Evolutionary conservation across 1,140 invertebrate species (phyloP), one percentile per base, ranked within the genome.

Genomic region (Drosophila nannoptera): DNA sequence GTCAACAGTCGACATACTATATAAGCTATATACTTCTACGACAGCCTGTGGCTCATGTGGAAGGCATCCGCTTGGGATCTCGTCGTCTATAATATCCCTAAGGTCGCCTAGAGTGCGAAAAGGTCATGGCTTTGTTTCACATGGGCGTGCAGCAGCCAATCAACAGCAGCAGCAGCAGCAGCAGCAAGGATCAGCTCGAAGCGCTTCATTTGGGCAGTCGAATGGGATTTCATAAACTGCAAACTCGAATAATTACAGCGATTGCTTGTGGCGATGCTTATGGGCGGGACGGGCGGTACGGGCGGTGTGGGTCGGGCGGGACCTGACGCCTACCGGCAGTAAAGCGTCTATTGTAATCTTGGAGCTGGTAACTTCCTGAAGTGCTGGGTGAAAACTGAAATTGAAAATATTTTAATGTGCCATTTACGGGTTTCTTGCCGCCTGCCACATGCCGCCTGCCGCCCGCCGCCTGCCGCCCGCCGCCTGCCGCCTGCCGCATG

Each of bases 321-420:
- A 43, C 29, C 22, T 22, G 40, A 52, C 22, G 56, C 32, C 42
- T 5, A 48, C 5, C 31, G 31, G 67, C 6, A 69, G 33, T 69
- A 52, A 69, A 65, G 67, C 5, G 67, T 58, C 53, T 65, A 65
- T 52, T 64, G 49, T 50, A 54, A 58, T 43, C 36, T 54, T 43
- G 16, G 9, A 2, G 7, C 33, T 43, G 58, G 29, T 29, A n/a
- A 61, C 53, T 75, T 60, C 55, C 40, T 55, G 36, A 73, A 63
- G 32, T 53, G 32, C 36, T 70, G 52, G 64, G 35, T 48, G 35
- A 49, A 60, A 60, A 52, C 69, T 56, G 43, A 74, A 71, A 71
- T 74, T 71, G 68, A 71, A 74, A 74, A 74, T 74, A 74, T 74
- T 74, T 74, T 74, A 71, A 74, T 74, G 72, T 61, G 61, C 36